Evolutionary conservation across 64 coral and sea anemone species (phyloP), one percentile per base, ranked within the genome.

Genomic region (Exaiptasia diaphana): DNA sequence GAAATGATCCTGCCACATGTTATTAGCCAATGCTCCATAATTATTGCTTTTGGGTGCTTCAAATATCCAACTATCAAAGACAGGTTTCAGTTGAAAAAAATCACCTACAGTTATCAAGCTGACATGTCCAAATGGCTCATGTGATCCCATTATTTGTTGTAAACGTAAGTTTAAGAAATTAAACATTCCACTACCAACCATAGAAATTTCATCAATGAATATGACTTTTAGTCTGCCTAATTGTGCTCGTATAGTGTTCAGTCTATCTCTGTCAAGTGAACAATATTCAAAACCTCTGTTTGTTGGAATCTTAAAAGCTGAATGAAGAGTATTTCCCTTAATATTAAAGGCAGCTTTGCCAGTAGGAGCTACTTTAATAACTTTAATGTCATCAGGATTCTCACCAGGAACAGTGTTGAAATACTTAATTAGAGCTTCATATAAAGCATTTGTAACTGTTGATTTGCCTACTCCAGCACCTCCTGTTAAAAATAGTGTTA

Each of bases 311-410:
- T 77, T 77, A n/a, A 77, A 77, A 17, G 55, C 78, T 49, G 61
- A 27, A 67, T 82, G 60, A 25, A 82, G 45, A 28, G 78, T 82
- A 64, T 68, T 82, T 68, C 78, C 78, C 49, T 82, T 82, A 26
- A 82, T 82, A 17, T 82, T 82, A 43, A 67, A 67, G 43, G 78
- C 77, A 21, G 57, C 77, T 64, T 81, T 79, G 10, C 55, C 77
- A 32, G 56, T 81, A 10, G 77, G 77, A 45, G 78, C 78, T 65
- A 36, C 45, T 82, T 82, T 82, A 44, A 82, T 18, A 13, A 82
- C 78, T 28, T 82, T 82, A 26, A 82, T 68, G 15, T 68, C 79
- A 70, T 82, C 79, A 0, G 62, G 79, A 13, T 82, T 82, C 55
- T 82, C 61, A 69, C 61, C 79, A 35, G 64, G 33, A 32, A 82